Evolutionary conservation across 2,113 vertebrate genomes (phyloP).

Genomic region (Pantherophis guttatus): DNA sequence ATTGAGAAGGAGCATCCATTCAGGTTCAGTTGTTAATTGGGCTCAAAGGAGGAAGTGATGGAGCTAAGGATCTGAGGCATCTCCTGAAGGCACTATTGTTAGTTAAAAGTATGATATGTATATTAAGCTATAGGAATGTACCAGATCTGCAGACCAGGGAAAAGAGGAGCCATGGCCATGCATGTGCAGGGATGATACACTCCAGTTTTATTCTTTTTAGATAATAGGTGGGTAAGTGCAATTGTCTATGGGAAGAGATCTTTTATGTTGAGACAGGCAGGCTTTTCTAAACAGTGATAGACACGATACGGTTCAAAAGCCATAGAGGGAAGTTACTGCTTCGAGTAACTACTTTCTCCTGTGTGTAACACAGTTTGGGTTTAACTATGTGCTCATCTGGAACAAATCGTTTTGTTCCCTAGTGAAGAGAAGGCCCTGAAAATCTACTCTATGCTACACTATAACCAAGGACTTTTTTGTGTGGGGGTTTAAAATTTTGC

Average conservation of each 20-base stretch:
- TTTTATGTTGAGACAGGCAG: neutral
- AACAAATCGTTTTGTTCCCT: neutral
- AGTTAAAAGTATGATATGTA: constrained; percentile 36
- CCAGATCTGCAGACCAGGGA: constrained; percentile 13
- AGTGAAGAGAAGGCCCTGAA: neutral
- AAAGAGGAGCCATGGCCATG: neutral
- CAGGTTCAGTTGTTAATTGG: neutral
- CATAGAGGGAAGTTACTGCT: neutral
- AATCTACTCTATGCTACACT: neutral
- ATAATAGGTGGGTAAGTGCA: constrained; percentile 52
- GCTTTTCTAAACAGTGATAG: neutral
- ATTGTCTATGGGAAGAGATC: constrained; percentile 27
- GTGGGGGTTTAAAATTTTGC: neutral
- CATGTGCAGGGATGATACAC: constrained; percentile 23
- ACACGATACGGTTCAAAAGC: neutral
- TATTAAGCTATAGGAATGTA: constrained; percentile 32
- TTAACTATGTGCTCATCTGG: neutral
- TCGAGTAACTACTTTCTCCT: constrained; percentile 1
- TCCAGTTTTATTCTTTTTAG: constrained; percentile 13
- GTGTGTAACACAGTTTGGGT: neutral
- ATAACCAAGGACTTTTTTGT: neutral
- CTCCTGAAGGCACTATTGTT: constrained; percentile 26
- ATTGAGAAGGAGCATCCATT: constrained; percentile 16
- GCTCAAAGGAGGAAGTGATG: constrained; percentile 13
- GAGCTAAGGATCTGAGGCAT: constrained; percentile 4